Base-by-base conservation (phyloP, 2,797 vertebrate species). In the Gila robusta region DNA sequence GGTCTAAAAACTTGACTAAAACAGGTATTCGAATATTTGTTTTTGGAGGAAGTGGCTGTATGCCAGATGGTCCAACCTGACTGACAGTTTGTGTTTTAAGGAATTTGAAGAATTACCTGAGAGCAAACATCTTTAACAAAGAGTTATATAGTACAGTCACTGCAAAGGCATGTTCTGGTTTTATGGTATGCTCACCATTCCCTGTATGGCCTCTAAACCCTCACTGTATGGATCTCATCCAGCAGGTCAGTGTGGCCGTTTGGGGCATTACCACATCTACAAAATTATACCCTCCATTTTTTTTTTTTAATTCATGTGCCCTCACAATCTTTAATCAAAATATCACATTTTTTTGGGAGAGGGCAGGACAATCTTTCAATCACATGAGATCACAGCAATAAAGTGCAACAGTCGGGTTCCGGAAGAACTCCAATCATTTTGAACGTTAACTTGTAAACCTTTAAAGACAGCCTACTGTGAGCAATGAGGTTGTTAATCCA, bases 101-200 rank as follows among this genome's bases (percentile, higher is more conserved):
- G 69, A 7, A 37, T 70, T 2, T 47, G 16, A 74, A 82, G 10
- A 41, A 49, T 32, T n/a, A 49, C n/a, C 79, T 26, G n/a, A 32
- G 28, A 79, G 37, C 39, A 67, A 74, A 3, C 5, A 62, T 56
- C 64, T 78, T 86, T 73, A 67, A 83, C 74, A 79, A 56, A 76
- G 32, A 16, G 14, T 41, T 21, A 52, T 9, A 82, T 8, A 16
- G 11, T 67, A 80, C 28, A 64, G 14, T 83, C 56, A 66, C 9
- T 52, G 56, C 16, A n/a, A 26, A 49, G 23, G 59, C n/a, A 59
- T 59, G 69, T 59, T 59, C 14, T 66, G 41, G 9, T 67, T 83
- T 64, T 23, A 32, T 28, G 9, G 19, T 32, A 54, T 59, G n/a
- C 72, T 96, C 93, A 98, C 97, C 97, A 97, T 96, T 84, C 96